These are phyloP conservation scores for Parnassius apollo DNA, from an alignment of 2,888 invertebrate genomes.

Conservation along the genomic window DNA sequence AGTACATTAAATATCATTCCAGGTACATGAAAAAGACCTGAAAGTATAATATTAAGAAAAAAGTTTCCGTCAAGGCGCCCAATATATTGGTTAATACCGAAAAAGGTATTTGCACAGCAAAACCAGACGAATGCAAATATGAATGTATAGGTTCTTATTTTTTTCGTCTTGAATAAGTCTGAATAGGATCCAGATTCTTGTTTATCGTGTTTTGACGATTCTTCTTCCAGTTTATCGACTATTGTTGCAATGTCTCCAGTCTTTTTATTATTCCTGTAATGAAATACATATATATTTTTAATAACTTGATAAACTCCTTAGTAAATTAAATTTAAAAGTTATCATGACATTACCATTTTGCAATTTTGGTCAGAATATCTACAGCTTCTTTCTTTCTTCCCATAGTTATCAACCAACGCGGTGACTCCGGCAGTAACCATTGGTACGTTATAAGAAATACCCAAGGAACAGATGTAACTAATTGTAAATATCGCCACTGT, in stretches of 20 bases:
- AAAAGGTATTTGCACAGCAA: constrained; percentile 90
- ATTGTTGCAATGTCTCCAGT: constrained; percentile 52
- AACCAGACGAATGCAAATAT: constrained; percentile 88
- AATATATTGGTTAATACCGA: constrained; percentile 90
- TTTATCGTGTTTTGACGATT: constrained; percentile 35
- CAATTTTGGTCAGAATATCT: constrained; percentile 83
- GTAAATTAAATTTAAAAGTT: too few species aligned
- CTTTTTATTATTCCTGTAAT: constrained; percentile 67
- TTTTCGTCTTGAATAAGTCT: constrained; percentile 85
- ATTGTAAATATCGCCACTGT: constrained; percentile 82
- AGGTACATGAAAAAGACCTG: constrained; percentile 69
- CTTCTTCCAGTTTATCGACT: constrained; percentile 59
- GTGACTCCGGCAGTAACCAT: constrained; percentile 89
- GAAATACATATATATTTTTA: not conserved
- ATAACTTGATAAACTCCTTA: too few species aligned
- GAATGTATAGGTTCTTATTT: constrained; percentile 84
- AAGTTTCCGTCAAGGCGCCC: constrained; percentile 89
- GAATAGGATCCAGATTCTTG: constrained; percentile 63
- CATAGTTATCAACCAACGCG: constrained; percentile 87
- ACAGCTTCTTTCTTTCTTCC: constrained; percentile 84
- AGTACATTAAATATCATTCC: constrained; percentile 54
- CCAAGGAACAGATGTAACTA: constrained; percentile 79
- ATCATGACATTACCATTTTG: constrained; percentile 58
- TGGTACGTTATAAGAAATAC: constrained; percentile 80
- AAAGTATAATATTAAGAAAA: constrained; percentile 89